Evolutionary conservation across 2,113 vertebrate genomes (phyloP).

Genomic region (Phycodurus eques): DNA sequence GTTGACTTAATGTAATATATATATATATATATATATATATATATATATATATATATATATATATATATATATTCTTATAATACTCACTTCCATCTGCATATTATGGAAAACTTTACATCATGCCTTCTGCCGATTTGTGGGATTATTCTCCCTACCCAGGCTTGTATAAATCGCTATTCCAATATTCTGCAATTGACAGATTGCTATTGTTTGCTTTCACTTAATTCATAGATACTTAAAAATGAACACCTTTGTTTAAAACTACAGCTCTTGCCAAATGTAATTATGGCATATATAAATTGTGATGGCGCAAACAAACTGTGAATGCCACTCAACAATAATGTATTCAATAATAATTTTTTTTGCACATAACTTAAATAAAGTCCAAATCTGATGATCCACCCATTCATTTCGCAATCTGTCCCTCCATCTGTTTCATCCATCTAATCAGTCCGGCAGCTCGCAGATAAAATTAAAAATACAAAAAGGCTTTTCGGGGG

Average conservation of each 20-base stretch:
- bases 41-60: background rate
- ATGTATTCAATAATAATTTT: background rate
- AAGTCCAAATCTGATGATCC: slow-evolving; percentile 40
- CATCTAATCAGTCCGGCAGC: slow-evolving; percentile 21
- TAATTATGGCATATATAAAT: too few relatives aligned
- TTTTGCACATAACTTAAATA: slow-evolving; percentile 14
- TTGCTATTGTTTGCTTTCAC: slow-evolving; percentile 38
- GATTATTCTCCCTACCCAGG: slow-evolving; percentile 23
- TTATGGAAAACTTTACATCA: slow-evolving; percentile 66
- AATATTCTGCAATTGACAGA: slow-evolving; percentile 39
- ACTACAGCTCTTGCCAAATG: too few relatives aligned
- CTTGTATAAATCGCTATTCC: slow-evolving; percentile 6
- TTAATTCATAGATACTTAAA: slow-evolving; percentile 13
- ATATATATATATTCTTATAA: background rate
- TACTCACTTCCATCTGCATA: slow-evolving; percentile 13
- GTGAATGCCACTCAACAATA: background rate
- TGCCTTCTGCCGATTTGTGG: slow-evolving; percentile 41
- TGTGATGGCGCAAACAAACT: background rate
- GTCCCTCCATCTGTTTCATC: slow-evolving; percentile 64
- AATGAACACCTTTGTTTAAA: background rate
- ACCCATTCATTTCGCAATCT: slow-evolving; percentile 59
- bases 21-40: slow-evolving; percentile 19
- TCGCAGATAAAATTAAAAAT: too few relatives aligned
- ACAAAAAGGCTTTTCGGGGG: background rate
- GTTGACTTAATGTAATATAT: slow-evolving; percentile 31